A percentile compares a stretch with the other conserved stretches of the same genome.
These are phyloP conservation scores for Melanaphis sacchari DNA, from an alignment of 1,140 invertebrate species.

Conservation along the genomic window DNA sequence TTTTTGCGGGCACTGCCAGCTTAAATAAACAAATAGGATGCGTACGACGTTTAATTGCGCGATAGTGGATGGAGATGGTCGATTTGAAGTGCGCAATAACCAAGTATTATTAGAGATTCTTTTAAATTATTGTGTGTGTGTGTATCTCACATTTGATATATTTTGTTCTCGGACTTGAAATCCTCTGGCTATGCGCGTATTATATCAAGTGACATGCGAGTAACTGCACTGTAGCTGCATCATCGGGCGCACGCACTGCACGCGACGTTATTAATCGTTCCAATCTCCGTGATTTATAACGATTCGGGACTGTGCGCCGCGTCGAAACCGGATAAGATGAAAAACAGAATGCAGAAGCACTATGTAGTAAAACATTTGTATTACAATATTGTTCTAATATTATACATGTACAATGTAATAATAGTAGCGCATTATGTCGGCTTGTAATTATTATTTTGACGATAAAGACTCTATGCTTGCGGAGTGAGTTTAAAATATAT, in stretches of 20 bases:
- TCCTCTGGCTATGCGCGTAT: neutral
- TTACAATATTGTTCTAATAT: neutral
- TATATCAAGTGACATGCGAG: neutral
- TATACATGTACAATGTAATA: neutral
- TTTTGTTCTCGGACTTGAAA: neutral
- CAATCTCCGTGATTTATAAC: slow-evolving; percentile 46
- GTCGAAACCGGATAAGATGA: slow-evolving; percentile 5
- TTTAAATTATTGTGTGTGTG: neutral
- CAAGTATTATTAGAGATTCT: neutral
- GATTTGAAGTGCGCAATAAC: neutral
- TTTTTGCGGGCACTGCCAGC: neutral
- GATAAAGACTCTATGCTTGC: no score
- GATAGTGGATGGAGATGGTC: neutral
- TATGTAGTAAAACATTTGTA: slow-evolving; percentile 21
- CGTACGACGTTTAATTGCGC: neutral
- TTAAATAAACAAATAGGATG: neutral
- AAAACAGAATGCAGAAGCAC: slow-evolving; percentile 45
- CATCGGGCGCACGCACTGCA: neutral
- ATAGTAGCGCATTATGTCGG: neutral
- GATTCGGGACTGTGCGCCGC: neutral
- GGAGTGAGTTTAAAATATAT: neutral
- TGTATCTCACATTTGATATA: neutral
- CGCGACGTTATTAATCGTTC: slow-evolving; percentile 34
- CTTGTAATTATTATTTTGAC: neutral
- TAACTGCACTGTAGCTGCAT: slow-evolving; percentile 23